phyloP scores from a whole-genome alignment of 2,797 vertebrate genomes.

The Podarcis lilfordi region DNA sequence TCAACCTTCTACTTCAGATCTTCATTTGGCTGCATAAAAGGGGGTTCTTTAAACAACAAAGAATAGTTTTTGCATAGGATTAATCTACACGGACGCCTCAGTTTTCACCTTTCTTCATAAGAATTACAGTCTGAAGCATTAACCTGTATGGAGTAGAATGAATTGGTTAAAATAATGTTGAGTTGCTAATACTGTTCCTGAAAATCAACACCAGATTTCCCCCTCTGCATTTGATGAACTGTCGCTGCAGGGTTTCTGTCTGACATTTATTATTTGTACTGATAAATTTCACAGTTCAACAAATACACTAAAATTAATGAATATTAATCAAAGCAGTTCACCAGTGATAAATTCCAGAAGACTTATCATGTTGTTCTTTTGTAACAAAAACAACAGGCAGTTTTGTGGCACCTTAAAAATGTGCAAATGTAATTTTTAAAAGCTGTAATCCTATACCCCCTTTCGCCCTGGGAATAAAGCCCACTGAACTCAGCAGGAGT shows the following conservation, averaged over 20 bases:
- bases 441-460: background rate
- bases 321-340: constrained; percentile 58
- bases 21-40: background rate
- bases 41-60: constrained; percentile 42
- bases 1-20: constrained; percentile 2
- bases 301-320: constrained; percentile 71
- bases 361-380: background rate
- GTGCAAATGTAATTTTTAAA: background rate
- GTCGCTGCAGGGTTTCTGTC: constrained; percentile 60
- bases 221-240: constrained; percentile 60
- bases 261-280: constrained; percentile 63
- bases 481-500: background rate
- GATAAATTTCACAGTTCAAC: constrained; percentile 66
- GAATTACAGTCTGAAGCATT: constrained; percentile 39
- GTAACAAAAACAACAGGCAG: background rate
- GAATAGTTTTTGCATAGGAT: constrained; percentile 51
- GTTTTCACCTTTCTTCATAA: constrained; percentile 64
- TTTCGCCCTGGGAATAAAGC: background rate
- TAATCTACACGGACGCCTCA: constrained; percentile 61
- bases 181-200: constrained; percentile 50
- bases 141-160: constrained; percentile 59
- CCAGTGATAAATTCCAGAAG: constrained; percentile 1
- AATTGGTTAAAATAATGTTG: constrained; percentile 57
- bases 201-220: constrained; percentile 65
- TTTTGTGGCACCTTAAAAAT: background rate